phyloP scores from a whole-genome alignment of 2,888 invertebrate species.

The Diarsia dahlii region DNA sequence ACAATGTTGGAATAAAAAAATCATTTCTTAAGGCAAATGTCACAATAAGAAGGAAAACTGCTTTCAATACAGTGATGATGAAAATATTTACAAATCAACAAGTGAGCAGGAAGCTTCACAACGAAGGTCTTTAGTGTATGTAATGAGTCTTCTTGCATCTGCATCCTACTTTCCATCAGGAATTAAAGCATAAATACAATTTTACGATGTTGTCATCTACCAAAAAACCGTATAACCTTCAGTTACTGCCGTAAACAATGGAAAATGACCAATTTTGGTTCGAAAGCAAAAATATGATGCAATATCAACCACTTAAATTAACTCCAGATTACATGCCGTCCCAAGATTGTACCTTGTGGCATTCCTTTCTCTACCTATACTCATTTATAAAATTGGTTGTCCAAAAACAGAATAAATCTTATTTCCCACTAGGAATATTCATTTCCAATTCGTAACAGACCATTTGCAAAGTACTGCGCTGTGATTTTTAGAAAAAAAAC shows the following conservation, averaged over 20 bases:
- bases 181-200: conserved; percentile 29
- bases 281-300: neutral
- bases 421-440: neutral
- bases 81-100: conserved; percentile 26
- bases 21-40: conserved; percentile 15
- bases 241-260: neutral
- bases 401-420: neutral
- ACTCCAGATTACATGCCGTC: neutral
- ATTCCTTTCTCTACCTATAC: neutral
- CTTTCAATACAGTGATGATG: conserved; percentile 36
- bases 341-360: conserved; percentile 12
- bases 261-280: conserved; percentile 2
- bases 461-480: neutral
- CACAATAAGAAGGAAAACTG: conserved; percentile 40
- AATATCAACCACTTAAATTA: neutral
- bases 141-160: conserved; percentile 6
- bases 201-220: neutral
- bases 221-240: conserved; percentile 18
- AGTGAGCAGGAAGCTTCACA: conserved; percentile 40
- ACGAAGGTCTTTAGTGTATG: conserved; percentile 25
- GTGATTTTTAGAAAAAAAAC: neutral
- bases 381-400: neutral
- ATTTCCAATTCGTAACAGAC: neutral
- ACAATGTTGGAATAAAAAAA: neutral
- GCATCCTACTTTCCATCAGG: conserved; percentile 38